Evolutionary conservation across 2,888 invertebrate species (phyloP).

Genomic region (Macrophya alboannulata): DNA sequence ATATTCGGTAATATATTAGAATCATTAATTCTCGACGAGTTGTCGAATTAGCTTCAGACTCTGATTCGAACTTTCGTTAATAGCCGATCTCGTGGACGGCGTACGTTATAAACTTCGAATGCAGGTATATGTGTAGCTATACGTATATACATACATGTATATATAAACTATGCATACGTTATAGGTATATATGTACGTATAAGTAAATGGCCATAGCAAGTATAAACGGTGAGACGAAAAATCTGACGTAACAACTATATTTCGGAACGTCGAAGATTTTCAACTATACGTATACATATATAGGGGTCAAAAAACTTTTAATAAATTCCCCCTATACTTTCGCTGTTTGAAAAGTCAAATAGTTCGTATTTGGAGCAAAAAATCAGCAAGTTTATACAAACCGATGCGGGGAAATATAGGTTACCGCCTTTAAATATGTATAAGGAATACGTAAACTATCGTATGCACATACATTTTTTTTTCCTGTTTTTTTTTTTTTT

Average conservation of each 20-base stretch:
- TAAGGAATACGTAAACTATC: slow-evolving; percentile 54
- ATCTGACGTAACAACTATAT: slow-evolving; percentile 32
- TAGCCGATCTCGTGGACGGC: slow-evolving; percentile 3
- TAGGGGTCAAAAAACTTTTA: slow-evolving; percentile 56
- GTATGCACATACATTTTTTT: slow-evolving; percentile 53
- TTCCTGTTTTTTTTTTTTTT: slow-evolving; percentile 3
- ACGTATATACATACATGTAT: neutral
- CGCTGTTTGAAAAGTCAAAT: slow-evolving; percentile 57
- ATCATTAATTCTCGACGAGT: slow-evolving; percentile 37
- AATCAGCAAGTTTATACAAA: slow-evolving; percentile 66
- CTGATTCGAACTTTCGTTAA: slow-evolving; percentile 13
- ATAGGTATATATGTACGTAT: neutral
- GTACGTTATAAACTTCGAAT: neutral
- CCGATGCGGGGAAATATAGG: slow-evolving; percentile 70
- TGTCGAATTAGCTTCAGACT: slow-evolving; percentile 3
- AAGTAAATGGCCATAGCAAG: neutral
- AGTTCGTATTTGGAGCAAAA: slow-evolving; percentile 54
- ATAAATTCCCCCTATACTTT: slow-evolving; percentile 55
- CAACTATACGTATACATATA: too few relatives aligned
- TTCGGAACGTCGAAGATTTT: slow-evolving; percentile 38
- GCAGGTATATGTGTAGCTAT: neutral
- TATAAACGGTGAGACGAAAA: neutral
- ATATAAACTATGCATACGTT: neutral
- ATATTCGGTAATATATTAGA: slow-evolving; percentile 12
- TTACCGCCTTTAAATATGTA: slow-evolving; percentile 72